phyloP scores from a whole-genome alignment of 2,888 invertebrate species.

The Bugula neritina region DNA sequence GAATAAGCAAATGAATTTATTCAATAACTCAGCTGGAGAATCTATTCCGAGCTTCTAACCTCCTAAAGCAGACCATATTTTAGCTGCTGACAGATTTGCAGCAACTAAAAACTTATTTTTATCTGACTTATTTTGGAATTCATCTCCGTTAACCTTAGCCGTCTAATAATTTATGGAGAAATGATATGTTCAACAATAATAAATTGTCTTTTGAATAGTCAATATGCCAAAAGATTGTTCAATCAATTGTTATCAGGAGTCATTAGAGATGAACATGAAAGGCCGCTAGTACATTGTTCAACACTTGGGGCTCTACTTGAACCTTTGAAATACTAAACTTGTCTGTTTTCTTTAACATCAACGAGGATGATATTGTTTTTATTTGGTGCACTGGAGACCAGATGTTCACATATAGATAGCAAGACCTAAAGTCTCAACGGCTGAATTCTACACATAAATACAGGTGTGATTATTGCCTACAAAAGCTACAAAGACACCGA shows the following conservation, averaged over 20 bases:
- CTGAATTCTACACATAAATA: not conserved
- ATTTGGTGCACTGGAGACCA: not conserved
- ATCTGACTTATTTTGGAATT: too few relatives aligned
- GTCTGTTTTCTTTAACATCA: not conserved
- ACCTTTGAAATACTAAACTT: conserved; percentile 23
- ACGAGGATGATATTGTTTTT: not conserved
- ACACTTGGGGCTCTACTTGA: conserved; percentile 10
- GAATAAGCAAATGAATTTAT: too few relatives aligned
- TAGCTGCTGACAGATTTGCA: too few relatives aligned
- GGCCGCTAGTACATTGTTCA: conserved; percentile 10
- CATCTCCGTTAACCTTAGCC: too few relatives aligned
- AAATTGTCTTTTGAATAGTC: not conserved
- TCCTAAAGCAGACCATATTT: too few relatives aligned
- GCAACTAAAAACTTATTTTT: too few relatives aligned
- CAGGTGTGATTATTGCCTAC: not conserved
- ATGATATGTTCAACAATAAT: conserved; percentile 11
- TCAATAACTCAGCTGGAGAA: too few relatives aligned
- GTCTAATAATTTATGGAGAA: not conserved
- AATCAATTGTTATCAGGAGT: conserved; percentile 11
- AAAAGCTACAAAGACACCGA: not conserved
- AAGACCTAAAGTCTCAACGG: not conserved
- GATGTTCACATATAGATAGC: not conserved
- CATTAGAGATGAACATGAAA: not conserved
- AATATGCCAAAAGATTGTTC: conserved; percentile 17
- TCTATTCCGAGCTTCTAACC: too few relatives aligned